Base-by-base conservation (phyloP, 2,113 vertebrate genomes). In the Syngnathus floridae region DNA sequence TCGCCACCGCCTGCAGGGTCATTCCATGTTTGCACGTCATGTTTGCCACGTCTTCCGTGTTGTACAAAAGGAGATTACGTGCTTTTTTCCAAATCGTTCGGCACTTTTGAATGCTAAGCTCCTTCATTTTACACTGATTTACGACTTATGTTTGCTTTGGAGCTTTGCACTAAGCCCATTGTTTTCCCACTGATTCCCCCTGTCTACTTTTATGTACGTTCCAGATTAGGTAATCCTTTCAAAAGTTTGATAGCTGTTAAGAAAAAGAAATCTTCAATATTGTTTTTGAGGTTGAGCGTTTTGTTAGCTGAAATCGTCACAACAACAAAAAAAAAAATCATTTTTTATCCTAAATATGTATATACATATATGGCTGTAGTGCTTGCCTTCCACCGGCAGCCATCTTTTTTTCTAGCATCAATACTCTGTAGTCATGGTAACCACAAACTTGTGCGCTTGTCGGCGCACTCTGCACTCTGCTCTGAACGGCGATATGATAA, bases 1-100 rank as follows among this genome's bases (percentile, higher is more conserved):
- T 72, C 66, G 59, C 76, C 84, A 78, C 84, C 11, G 9, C 9
- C 78, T 77, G 76, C 82, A 70, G 74, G 69, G 59, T 36, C 48
- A 40, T 26, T 56, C 62, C 1, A 17, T 62, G 63, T 80, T 51
- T 61, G 66, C 66, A 55, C 66, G 57, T 64, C 17, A 52, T 56
- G 65, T 66, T 66, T 75, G 58, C 21, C 59, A 37, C 45, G 56
- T 36, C n/a, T 71, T 45, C 38, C 21, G 5, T 63, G 41, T 68
- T 26, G 43, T 26, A 26, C 59, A 16, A 43, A 3, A 61, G 21
- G 52, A 66, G 66, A 73, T 62, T 43, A 46, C 48, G 13, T 37
- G 57, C 36, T 55, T 45, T 22, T 31, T 49, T 64, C 65, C 70
- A 75, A 59, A 68, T 68, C 13, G 35, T 38, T 73, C n/a, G 21